A percentile compares a stretch with the other conserved stretches of the same genome.
Evolutionary conservation across 2,113 vertebrate species (phyloP).

Genomic region (Rallus limicola): DNA sequence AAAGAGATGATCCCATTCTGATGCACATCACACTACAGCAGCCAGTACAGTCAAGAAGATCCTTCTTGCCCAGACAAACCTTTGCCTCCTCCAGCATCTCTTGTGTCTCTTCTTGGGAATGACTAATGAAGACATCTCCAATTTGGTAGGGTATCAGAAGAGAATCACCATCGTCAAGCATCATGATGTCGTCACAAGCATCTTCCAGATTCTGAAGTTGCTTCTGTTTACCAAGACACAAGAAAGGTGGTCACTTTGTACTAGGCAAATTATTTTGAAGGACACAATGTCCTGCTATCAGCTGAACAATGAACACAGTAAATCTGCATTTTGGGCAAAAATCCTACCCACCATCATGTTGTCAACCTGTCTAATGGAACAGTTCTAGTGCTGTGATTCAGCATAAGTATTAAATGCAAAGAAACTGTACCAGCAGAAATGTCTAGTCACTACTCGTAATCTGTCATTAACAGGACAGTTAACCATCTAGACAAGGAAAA

Average conservation of each 20-base stretch:
- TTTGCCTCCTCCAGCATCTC: conserved; percentile 95
- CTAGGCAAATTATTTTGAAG: neutral
- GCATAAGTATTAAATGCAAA: neutral
- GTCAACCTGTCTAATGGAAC: rapidly evolving
- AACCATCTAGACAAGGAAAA: neutral
- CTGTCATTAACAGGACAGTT: neutral
- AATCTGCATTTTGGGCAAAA: neutral
- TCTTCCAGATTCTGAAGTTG: conserved; percentile 95
- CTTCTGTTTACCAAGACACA: conserved; percentile 78
- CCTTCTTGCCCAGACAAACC: conserved; percentile 67
- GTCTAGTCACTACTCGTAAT: neutral
- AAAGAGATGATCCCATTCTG: neutral
- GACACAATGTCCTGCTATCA: neutral
- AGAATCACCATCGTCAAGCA: conserved; percentile 88
- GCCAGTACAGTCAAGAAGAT: neutral
- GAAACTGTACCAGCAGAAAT: neutral
- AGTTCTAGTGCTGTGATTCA: neutral
- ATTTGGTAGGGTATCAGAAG: conserved; percentile 92
- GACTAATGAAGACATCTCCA: conserved; percentile 94
- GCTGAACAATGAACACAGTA: neutral
- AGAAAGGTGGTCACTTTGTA: neutral
- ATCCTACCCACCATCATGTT: neutral
- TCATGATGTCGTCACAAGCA: conserved; percentile 92
- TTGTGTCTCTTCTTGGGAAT: conserved; percentile 93
- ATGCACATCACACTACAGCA: neutral